These are phyloP conservation scores for Acanthisitta chloris DNA, from an alignment of 2,113 vertebrate species.

Conservation along the genomic window DNA sequence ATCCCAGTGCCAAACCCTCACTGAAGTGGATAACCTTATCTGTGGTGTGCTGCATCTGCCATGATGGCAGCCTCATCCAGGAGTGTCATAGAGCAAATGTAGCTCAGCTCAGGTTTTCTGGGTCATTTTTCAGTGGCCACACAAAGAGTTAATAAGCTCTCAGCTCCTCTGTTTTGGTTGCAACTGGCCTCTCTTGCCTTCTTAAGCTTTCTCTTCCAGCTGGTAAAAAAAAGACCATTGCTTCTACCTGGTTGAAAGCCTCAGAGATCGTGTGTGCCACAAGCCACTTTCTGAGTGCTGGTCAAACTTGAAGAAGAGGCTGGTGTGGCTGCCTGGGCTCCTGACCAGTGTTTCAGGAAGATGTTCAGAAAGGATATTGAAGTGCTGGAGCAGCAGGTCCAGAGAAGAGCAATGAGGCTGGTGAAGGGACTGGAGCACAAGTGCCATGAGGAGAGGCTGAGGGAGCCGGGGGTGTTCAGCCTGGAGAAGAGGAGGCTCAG, in stretches of 20 bases:
- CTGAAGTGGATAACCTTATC: not conserved
- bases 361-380: too few relatives aligned
- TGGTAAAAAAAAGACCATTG: not conserved
- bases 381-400: too few relatives aligned
- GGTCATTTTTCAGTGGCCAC: not conserved
- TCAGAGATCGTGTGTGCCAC: not conserved
- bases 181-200: not conserved
- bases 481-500: too few relatives aligned
- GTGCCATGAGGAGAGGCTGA: too few relatives aligned
- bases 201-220: not conserved
- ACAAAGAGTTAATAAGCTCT: not conserved
- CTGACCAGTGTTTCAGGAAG: not conserved
- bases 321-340: not conserved
- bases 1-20: not conserved
- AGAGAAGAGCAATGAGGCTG: too few relatives aligned
- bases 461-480: too few relatives aligned
- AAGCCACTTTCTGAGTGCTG: not conserved
- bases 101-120: not conserved
- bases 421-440: too few relatives aligned
- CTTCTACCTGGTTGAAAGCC: not conserved
- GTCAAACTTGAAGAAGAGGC: not conserved
- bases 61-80: not conserved
- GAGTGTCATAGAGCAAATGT: not conserved
- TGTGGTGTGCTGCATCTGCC: not conserved
- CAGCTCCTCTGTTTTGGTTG: not conserved